Evolutionary conservation across 2,888 invertebrate genomes (phyloP).

Genomic region (Leptinotarsa peninsularis): DNA sequence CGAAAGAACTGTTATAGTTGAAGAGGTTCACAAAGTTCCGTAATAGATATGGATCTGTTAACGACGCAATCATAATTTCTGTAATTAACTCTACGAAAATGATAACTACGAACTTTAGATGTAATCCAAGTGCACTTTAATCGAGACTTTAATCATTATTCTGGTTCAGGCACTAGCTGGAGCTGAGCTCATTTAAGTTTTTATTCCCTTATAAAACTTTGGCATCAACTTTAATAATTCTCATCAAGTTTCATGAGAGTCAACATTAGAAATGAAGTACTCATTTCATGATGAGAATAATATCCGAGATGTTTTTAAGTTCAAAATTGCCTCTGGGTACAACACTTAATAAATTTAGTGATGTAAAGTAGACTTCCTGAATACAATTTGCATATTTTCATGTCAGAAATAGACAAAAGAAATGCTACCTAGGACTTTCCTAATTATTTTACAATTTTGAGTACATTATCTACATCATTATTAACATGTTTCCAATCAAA

Average conservation of each 20-base stretch:
- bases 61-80: neutral
- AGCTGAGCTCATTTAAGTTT: constrained; percentile 1
- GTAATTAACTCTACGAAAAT: neutral
- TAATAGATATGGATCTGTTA: neutral
- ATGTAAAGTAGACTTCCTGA: neutral
- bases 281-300: neutral
- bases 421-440: too few species aligned
- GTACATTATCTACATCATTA: too few species aligned
- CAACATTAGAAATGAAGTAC: constrained; percentile 5
- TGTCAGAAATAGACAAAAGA: too few species aligned
- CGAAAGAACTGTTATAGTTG: too few species aligned
- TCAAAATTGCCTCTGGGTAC: neutral
- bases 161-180: neutral
- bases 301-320: neutral
- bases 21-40: neutral
- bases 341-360: neutral
- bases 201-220: constrained; percentile 16
- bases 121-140: constrained; percentile 3
- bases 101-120: neutral
- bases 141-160: constrained; percentile 15
- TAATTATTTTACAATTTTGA: accelerated
- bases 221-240: constrained; percentile 17
- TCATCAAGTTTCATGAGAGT: neutral
- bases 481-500: too few species aligned
- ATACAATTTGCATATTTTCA: too few species aligned